Conservation (phyloP, 2,113 vertebrate genomes). For the Microtus ochrogaster region DNA sequence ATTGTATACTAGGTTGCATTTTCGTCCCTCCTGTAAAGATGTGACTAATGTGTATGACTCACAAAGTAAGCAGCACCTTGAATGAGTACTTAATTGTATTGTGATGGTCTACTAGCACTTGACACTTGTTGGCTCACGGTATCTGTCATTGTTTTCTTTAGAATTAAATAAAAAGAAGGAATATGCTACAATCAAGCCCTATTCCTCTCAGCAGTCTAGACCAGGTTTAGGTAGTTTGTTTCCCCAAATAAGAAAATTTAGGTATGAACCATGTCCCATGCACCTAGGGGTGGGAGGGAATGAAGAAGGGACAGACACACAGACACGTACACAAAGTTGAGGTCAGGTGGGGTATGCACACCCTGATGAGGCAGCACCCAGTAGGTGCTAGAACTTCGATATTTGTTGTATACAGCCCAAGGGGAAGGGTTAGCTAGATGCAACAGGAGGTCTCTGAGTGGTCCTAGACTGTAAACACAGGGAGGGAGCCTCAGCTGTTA, state of each 20-base stretch:
- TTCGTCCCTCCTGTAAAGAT: not conserved
- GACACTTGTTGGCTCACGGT: not conserved
- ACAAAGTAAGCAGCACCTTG: not conserved
- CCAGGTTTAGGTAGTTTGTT: not conserved
- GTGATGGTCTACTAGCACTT: not conserved
- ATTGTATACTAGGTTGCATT: not conserved
- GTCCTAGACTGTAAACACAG: too few species aligned
- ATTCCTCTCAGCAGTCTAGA: not conserved
- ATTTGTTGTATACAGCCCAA: not conserved
- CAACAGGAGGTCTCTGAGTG: not conserved
- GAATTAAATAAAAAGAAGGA: constrained; percentile 34
- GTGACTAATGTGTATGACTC: not conserved
- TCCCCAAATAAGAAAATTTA: not conserved
- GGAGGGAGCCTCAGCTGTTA: not conserved
- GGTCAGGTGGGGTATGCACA: not conserved
- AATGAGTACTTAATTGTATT: not conserved
- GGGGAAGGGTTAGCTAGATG: not conserved
- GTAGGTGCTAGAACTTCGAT: not conserved
- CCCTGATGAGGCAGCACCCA: not conserved
- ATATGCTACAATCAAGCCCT: not conserved
- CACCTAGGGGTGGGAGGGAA: not conserved
- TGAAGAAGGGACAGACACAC: not conserved
- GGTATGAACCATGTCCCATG: not conserved
- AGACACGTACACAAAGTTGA: not conserved
- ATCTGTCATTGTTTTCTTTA: not conserved